phyloP scores from a whole-genome alignment of 2,113 vertebrate species.

The Paralichthys olivaceus region DNA sequence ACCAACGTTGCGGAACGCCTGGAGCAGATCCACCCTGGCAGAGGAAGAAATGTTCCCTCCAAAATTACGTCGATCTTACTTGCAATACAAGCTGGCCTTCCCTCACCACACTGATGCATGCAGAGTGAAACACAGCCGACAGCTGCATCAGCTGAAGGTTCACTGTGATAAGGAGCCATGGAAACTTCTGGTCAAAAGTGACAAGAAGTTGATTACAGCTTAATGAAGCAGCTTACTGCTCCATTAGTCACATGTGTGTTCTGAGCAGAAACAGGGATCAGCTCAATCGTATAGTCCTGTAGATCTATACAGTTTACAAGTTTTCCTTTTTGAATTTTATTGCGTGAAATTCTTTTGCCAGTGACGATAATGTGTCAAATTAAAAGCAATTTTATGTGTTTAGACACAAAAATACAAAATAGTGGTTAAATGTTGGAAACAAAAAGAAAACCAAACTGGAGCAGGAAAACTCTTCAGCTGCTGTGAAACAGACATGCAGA shows the following conservation, averaged over 20 bases:
- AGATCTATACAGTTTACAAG: no score
- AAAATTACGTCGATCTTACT: background rate
- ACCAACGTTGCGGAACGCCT: conserved; percentile 2
- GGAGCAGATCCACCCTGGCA: conserved; percentile 8
- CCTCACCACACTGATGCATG: background rate
- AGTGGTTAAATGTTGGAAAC: no score
- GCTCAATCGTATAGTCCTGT: no score
- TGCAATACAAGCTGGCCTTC: background rate
- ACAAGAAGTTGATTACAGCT: background rate
- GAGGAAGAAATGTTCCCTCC: background rate
- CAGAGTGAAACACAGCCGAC: background rate
- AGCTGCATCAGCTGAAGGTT: background rate
- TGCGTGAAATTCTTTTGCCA: no score
- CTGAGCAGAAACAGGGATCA: background rate
- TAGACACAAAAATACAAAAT: no score
- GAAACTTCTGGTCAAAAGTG: background rate
- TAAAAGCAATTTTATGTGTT: no score
- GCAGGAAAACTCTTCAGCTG: no score
- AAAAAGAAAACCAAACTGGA: no score
- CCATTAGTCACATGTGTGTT: background rate
- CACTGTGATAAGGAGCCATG: background rate
- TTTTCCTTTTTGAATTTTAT: no score
- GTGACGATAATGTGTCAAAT: no score
- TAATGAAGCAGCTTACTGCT: no score
- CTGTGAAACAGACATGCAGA: no score